Percentiles rank a stretch among this genome's conserved stretches.
Conservation (phyloP, 2,888 invertebrate genomes). For the Metalampra italica region DNA sequence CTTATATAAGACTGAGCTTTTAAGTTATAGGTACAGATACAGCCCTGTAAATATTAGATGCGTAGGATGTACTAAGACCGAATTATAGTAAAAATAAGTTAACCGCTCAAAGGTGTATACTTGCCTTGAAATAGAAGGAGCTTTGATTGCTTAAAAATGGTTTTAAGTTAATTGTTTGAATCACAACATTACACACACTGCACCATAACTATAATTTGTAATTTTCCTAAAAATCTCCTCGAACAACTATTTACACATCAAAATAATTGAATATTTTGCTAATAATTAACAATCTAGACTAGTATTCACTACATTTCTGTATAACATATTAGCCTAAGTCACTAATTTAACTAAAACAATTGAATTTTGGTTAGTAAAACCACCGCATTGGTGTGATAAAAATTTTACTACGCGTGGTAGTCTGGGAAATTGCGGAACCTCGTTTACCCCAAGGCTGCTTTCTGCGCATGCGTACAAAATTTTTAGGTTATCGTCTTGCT, state of each 20-base stretch:
- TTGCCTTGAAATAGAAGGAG: neutral
- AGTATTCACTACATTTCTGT: neutral
- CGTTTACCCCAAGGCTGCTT: constrained; percentile 20
- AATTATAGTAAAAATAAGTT: no score
- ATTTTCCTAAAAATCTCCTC: constrained; percentile 3
- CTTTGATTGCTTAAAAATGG: neutral
- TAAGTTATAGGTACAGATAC: no score
- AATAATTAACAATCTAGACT: neutral
- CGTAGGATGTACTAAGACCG: no score
- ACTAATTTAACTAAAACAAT: constrained; percentile 6
- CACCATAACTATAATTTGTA: neutral
- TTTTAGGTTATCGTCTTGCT: constrained; percentile 54
- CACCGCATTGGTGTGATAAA: constrained; percentile 10
- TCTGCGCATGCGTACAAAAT: constrained; percentile 57
- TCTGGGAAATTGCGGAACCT: constrained; percentile 19
- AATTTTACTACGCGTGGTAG: constrained; percentile 8
- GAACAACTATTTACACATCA: constrained; percentile 6
- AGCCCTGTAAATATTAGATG: no score
- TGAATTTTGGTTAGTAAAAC: constrained; percentile 1
- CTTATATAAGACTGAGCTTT: no score
- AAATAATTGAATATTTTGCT: constrained; percentile 6
- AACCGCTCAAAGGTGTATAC: neutral
- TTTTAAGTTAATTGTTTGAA: neutral
- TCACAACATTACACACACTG: constrained; percentile 10
- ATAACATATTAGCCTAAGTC: neutral